Base-by-base conservation (phyloP, 2,113 vertebrate species). In the Chiloscyllium plagiosum region DNA sequence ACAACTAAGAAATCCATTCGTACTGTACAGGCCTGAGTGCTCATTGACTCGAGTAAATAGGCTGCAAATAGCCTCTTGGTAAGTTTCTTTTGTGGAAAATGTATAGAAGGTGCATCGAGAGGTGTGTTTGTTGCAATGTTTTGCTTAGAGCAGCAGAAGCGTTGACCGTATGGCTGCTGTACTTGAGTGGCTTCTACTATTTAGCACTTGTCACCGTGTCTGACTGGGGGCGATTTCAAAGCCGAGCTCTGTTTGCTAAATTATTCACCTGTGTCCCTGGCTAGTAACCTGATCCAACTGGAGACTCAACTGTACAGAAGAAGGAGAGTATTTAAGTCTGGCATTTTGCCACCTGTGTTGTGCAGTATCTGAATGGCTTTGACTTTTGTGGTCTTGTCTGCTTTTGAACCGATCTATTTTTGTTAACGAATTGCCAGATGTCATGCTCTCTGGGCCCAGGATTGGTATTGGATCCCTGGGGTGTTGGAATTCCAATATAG, bases 221-320 rank as follows among this genome's bases (percentile, higher is more conserved):
- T 66, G 89, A 20, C 80, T 68, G 89, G 56, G 1, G 33, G 22
- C 22, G n/a, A 66, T 37, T 66, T 66, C 61, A 22, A 90, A 93
- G 66, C 89, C 89, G 68, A 37, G 61, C 33, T 93, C 89, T 92
- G 89, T 42, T 68, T n/a, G 37, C 42, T 93, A 66, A 93, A 93
- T 68, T 68, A 37, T 68, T 93, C 89, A 93, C 2, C 61, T 66
- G 29, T 15, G 15, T 89, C 24, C 52, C 15, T 33, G 87, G 29
- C 56, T 65, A 29, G 29, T 66, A 93, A 93, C 61, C 56, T 93
- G 89, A 93, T 19, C n/a, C 89, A 20, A 37, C 65, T 37, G 19
- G 89, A 93, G 89, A 66, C 19, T 37, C 17, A 19, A 93, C n/a
- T 93, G 33, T 66, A 93, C 33, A 66, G n/a, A 66, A 83, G 80